Evolutionary conservation across 1,140 invertebrate genomes (phyloP), one percentile per base, ranked within the genome.

Genomic region (Anastrepha ludens): DNA sequence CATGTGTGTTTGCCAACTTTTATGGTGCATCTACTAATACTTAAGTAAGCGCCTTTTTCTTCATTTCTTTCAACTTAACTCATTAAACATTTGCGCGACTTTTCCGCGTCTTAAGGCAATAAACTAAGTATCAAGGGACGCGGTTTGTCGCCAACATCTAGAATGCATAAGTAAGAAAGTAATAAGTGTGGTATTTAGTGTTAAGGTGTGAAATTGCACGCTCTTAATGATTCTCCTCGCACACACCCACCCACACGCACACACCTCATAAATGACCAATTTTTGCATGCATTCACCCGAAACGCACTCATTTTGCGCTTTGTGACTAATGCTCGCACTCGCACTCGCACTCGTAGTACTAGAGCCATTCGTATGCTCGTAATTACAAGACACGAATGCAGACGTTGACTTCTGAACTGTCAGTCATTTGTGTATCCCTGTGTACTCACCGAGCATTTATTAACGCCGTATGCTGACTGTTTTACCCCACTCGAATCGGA

Each of bases 401-500:
- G 74, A 8, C 74, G 47, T 81, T 81, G 74, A 50, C 74, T 81
- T 55, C 29, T 81, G 74, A 50, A 55, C 44, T 81, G 44, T 50
- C 47, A 81, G 6, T 81, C 17, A 41, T 13, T 58, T 50, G 17
- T 13, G 15, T 15, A 39, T 47, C 67, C 65, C 44, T 47, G 41
- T 50, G 44, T n/a, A 74, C n/a, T 17, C 47, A 58, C 11, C 2
- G 47, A 55, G 74, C 47, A 55, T 55, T 9, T n/a, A 81, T 81
- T 81, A 41, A 9, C 74, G 41, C 20, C 50, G 74, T 17, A n/a
- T 55, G 47, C 9, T 41, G 74, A 81, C 20, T 81, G 67, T 4
- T 62, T 9, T 81, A 81, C 74, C 74, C 74, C 74, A 81, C 47
- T 81, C 47, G 74, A 20, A 81, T 81, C 74, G 74, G 74, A 81